Conservation (phyloP, 2,888 invertebrate genomes). For the Diplazon laetatorius region DNA sequence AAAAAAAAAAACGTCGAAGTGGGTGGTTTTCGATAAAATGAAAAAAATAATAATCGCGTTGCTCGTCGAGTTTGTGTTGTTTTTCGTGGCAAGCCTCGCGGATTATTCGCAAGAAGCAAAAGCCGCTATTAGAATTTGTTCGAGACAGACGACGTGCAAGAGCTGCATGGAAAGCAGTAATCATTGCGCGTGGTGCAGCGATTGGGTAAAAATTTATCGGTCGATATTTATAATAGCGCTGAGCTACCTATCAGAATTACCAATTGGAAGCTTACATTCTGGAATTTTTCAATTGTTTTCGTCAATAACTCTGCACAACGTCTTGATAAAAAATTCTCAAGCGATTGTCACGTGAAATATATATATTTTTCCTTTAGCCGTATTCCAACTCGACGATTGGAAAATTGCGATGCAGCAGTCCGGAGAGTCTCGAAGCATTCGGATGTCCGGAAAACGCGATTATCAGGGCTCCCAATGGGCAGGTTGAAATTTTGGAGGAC, state of each 20-base stretch:
- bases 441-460: conserved; percentile 69
- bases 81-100: background rate
- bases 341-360: background rate
- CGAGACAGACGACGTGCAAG: conserved; percentile 71
- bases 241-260: no score
- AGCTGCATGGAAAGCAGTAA: conserved; percentile 71
- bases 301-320: no score
- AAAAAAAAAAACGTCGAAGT: no score
- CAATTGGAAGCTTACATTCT: no score
- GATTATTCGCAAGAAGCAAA: conserved; percentile 40
- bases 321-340: no score
- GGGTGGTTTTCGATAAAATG: conserved; percentile 15
- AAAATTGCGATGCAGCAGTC: conserved; percentile 72
- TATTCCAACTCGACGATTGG: conserved; percentile 72
- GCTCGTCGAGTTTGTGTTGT: conserved; percentile 10
- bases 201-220: conserved; percentile 70
- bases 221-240: no score
- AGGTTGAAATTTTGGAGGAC: conserved; percentile 70
- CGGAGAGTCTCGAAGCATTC: conserved; percentile 68
- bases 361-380: conserved; percentile 56
- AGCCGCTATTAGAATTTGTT: conserved; percentile 62
- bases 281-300: no score
- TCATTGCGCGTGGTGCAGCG: conserved; percentile 75
- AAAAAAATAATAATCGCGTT: conserved; percentile 2
- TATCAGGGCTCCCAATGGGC: conserved; percentile 58